phyloP scores from a whole-genome alignment of 2,888 invertebrate genomes.

The Lasioglossum morio region DNA sequence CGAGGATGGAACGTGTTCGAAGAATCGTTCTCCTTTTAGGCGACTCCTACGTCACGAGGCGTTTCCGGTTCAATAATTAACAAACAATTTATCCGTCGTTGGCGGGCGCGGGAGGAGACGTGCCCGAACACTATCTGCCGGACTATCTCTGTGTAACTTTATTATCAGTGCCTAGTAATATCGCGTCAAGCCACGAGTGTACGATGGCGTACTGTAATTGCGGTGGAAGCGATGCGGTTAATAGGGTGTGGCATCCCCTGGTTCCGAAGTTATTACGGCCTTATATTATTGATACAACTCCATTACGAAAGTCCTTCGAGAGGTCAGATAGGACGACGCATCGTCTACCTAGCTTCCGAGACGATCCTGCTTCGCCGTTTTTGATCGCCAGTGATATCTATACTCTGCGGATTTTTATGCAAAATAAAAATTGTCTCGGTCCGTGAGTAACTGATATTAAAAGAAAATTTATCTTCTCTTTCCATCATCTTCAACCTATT shows the following conservation, averaged over 20 bases:
- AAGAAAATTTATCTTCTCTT: too few species aligned
- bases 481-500: too few species aligned
- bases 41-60: neutral
- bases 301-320: constrained; percentile 69
- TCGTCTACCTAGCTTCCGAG: constrained; percentile 10
- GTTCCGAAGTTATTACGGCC: constrained; percentile 70
- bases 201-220: constrained; percentile 65
- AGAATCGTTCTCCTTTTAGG: neutral
- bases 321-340: constrained; percentile 21
- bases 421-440: too few species aligned
- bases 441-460: too few species aligned
- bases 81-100: constrained; percentile 13
- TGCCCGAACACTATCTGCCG: neutral
- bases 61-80: constrained; percentile 1
- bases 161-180: constrained; percentile 58
- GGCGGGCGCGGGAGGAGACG: neutral
- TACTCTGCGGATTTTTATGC: too few species aligned
- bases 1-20: neutral
- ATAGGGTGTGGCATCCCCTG: constrained; percentile 69
- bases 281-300: constrained; percentile 74
- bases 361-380: constrained; percentile 15
- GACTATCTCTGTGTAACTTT: constrained; percentile 47
- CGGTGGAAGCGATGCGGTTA: constrained; percentile 66
- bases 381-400: neutral
- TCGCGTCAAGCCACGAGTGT: constrained; percentile 62